Evolutionary conservation across 2,888 invertebrate genomes (phyloP).

Genomic region (Perizoma affinitatum): DNA sequence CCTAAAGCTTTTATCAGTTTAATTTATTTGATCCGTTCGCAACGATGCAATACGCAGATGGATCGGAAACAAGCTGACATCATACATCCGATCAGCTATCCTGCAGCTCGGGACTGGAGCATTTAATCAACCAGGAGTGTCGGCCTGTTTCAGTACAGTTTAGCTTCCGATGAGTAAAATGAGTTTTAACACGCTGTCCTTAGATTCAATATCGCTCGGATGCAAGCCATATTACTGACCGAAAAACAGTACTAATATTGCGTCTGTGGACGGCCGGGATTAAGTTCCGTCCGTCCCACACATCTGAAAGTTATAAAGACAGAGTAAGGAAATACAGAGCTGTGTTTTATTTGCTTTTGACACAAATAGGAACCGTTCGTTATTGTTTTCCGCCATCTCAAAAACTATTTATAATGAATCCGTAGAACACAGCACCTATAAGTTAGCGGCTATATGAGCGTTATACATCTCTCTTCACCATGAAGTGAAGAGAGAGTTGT

Average conservation of each 20-base stretch:
- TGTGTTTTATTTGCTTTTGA: not conserved
- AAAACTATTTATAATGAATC: no score
- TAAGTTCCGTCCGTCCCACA: not conserved
- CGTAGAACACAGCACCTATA: no score
- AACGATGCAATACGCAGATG: constrained; percentile 34
- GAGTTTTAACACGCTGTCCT: constrained; percentile 3
- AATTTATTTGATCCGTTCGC: constrained; percentile 12
- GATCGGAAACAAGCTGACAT: constrained; percentile 46
- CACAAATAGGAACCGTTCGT: no score
- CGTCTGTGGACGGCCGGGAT: constrained; percentile 1
- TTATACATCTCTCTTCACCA: no score
- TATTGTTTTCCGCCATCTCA: no score
- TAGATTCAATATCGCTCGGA: constrained; percentile 5
- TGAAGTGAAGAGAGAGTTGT: no score
- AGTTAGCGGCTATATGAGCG: no score
- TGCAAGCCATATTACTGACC: constrained; percentile 1
- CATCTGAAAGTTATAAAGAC: not conserved
- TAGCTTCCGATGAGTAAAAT: constrained; percentile 5
- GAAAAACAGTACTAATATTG: constrained; percentile 1
- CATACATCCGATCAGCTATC: constrained; percentile 41
- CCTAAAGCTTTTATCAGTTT: constrained; percentile 7
- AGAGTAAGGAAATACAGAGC: constrained; percentile 3
- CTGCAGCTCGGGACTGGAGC: constrained; percentile 41
- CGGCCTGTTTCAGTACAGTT: constrained; percentile 7
- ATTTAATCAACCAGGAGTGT: constrained; percentile 43